Evolutionary conservation across 1,140 invertebrate genomes (phyloP).

Genomic region (Tigriopus japonicus): DNA sequence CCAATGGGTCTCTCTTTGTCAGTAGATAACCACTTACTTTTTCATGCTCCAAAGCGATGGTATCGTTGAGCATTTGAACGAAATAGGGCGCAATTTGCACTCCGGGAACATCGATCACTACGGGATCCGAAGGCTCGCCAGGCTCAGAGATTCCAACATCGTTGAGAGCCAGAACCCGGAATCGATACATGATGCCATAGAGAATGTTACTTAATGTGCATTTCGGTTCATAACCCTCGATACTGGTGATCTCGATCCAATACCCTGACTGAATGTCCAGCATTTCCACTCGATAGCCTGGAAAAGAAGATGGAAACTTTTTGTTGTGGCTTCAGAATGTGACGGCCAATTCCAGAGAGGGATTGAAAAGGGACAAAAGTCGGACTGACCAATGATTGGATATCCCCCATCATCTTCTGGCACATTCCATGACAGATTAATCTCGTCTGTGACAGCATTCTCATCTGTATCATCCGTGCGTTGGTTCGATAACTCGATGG

Average conservation of each 20-base stretch:
- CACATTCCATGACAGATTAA: conserved; percentile 10
- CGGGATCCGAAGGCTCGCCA: conserved; percentile 11
- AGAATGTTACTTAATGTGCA: conserved; percentile 13
- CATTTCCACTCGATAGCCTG: conserved; percentile 14
- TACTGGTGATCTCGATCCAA: conserved; percentile 14
- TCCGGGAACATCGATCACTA: conserved; percentile 14
- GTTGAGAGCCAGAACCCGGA: conserved; percentile 11
- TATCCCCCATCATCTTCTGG: conserved; percentile 15
- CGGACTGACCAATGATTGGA: conserved; percentile 7
- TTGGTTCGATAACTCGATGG: conserved; percentile 1
- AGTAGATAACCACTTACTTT: background rate
- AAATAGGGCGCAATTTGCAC: conserved; percentile 15
- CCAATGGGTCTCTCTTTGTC: background rate
- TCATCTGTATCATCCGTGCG: conserved; percentile 2
- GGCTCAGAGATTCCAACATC: conserved; percentile 9
- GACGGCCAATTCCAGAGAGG: background rate
- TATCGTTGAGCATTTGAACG: conserved; percentile 12
- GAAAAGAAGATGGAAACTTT: background rate
- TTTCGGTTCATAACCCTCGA: conserved; percentile 14
- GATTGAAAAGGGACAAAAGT: background rate
- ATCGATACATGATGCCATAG: conserved; percentile 14
- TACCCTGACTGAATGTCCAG: conserved; percentile 9
- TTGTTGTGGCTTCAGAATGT: background rate
- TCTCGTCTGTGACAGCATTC: conserved; percentile 13
- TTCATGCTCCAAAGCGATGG: conserved; percentile 14